Base-by-base conservation (phyloP, 2,888 invertebrate genomes). In the Brachylomia viminalis region DNA sequence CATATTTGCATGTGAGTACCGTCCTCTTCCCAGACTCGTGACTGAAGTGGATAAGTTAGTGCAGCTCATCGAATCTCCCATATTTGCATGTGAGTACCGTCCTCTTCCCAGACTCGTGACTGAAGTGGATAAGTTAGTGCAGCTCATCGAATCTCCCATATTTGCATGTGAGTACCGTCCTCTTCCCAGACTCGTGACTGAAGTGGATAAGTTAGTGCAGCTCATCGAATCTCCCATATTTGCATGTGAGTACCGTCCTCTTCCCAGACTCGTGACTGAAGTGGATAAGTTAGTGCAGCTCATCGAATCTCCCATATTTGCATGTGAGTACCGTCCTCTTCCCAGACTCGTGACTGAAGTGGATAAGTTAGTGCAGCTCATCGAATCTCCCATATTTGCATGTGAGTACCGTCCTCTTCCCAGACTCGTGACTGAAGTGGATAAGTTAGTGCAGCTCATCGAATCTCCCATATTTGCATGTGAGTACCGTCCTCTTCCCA, bases 401-500 rank as follows among this genome's bases (percentile, higher is more conserved):
- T 99, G 99, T 99, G 96, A 98, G 98, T 95, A 86, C 64, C 23
- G 33, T 54, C 30, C 47, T 71, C 49, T 33, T n/a, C 5, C 2
- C 27, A 8, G 45, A 45, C 17, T 45, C 56, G 23, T 27, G 20
- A 54, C n/a, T n/a, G n/a, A n/a, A n/a, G n/a, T n/a, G 82, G 99
- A 99, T 93, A 99, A 99, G 95, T 96, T 99, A 80, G 99, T 99
- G 65, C 99, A 99, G 93, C 97, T 99, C 20, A 98, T 99, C 75
- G 99, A 99, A 96, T 99, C 99, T 23, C 99, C 99, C 7, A 99
- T 99, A 93, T 99, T 99, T 95, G 99, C 99, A 74, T 99, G 99
- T 99, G 96, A 98, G 98, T 95, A 86, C 64, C 23, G 33, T 54
- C 30, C 47, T 71, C 49, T 33, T n/a, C 5, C 2, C 27, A 8